phyloP scores from a whole-genome alignment of 2,113 vertebrate genomes.

The Propithecus coquereli region DNA sequence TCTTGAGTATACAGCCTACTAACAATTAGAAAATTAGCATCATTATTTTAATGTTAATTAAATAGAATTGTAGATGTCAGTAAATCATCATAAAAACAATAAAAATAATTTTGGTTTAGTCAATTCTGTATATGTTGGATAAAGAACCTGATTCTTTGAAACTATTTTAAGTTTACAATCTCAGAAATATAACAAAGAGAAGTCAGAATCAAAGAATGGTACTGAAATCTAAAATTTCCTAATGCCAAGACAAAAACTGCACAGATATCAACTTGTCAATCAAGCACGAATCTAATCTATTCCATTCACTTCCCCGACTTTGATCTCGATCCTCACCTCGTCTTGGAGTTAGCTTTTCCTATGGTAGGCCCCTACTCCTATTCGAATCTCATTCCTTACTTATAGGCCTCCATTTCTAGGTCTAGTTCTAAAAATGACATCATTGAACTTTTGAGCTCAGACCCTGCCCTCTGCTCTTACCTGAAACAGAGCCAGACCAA shows the following conservation, averaged over 20 bases:
- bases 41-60: not conserved
- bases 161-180: not conserved
- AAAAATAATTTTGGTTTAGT: not conserved
- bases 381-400: not conserved
- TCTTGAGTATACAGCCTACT: not conserved
- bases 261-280: not conserved
- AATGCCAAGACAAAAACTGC: not conserved
- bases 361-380: not conserved
- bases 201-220: not conserved
- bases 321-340: not conserved
- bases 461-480: not conserved
- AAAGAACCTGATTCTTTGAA: not conserved
- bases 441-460: not conserved
- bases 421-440: not conserved
- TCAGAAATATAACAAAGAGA: constrained; percentile 8
- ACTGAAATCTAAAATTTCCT: not conserved
- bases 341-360: not conserved
- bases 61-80: not conserved
- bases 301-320: not conserved
- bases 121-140: not conserved
- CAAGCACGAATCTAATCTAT: not conserved
- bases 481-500: not conserved
- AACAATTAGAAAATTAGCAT: not conserved
- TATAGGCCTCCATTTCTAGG: not conserved
- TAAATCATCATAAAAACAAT: not conserved